Percentiles rank a stretch among this genome's conserved stretches.
Conservation (phyloP, 1,140 invertebrate genomes). For the Pseudomyrmex gracilis region DNA sequence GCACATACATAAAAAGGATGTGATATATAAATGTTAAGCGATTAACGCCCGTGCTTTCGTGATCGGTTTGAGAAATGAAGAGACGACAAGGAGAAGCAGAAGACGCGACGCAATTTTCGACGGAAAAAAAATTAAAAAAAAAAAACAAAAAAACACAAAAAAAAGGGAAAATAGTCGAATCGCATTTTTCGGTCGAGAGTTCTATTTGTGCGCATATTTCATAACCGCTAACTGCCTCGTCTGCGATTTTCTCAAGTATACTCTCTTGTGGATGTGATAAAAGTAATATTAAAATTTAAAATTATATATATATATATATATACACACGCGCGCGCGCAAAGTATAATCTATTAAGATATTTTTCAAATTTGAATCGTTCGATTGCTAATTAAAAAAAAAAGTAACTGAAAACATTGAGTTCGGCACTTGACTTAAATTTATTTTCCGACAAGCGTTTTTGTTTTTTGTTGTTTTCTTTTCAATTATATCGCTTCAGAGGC, state of each 20-base stretch:
- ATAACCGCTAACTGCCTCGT: slow-evolving; percentile 54
- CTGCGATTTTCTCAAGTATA: slow-evolving; percentile 54
- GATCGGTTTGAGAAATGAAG: background rate
- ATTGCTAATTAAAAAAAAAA: background rate
- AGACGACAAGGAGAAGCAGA: background rate
- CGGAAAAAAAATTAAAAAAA: too few relatives aligned
- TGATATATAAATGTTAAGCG: slow-evolving; percentile 78
- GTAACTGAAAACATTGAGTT: background rate
- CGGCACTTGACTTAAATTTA: background rate
- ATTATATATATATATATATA: slow-evolving; percentile 5
- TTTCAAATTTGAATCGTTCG: slow-evolving; percentile 14
- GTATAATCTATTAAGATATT: slow-evolving; percentile 8
- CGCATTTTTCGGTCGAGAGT: slow-evolving; percentile 28
- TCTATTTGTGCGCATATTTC: slow-evolving; percentile 37
- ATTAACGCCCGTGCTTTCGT: slow-evolving; percentile 2
- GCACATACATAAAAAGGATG: slow-evolving; percentile 75
- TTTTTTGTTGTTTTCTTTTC: background rate
- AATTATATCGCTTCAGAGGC: background rate
- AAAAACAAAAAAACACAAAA: too few relatives aligned
- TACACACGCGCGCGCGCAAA: slow-evolving; percentile 2
- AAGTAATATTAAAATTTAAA: slow-evolving; percentile 36
- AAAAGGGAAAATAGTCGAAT: too few relatives aligned
- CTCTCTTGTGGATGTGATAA: slow-evolving; percentile 49
- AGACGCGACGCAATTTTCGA: slow-evolving; percentile 1
- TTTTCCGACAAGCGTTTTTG: background rate